A percentile compares a stretch with the other conserved stretches of the same genome.
These are phyloP conservation scores for Caenorhabditis sp. DNA, from an alignment of 2,888 invertebrate species.

Conservation along the genomic window DNA sequence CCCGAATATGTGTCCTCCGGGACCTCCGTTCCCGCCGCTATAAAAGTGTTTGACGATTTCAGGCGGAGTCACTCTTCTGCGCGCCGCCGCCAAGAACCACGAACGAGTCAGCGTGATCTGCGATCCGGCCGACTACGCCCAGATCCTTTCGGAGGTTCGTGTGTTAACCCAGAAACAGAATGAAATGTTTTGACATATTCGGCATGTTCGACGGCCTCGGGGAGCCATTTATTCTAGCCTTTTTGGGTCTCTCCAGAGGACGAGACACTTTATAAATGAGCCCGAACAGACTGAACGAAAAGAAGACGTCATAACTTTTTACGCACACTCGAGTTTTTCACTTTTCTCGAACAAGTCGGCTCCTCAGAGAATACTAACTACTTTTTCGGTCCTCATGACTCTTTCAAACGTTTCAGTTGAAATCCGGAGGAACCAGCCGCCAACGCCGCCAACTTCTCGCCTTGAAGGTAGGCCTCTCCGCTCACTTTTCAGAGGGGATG, in stretches of 20 bases:
- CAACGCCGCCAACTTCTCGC: slow-evolving; percentile 84
- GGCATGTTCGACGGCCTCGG: slow-evolving; percentile 18
- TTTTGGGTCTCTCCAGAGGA: slow-evolving; percentile 33
- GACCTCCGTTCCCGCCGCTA: not conserved
- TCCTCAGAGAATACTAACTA: slow-evolving; percentile 29
- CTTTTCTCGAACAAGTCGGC: not conserved
- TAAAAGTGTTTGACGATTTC: slow-evolving; percentile 31
- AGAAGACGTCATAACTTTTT: slow-evolving; percentile 51
- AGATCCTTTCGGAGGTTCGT: slow-evolving; percentile 68
- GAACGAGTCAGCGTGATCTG: slow-evolving; percentile 93
- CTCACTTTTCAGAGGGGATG: slow-evolving; percentile 10
- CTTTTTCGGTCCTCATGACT: slow-evolving; percentile 4
- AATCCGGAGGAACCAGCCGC: slow-evolving; percentile 81
- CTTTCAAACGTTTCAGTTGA: slow-evolving; percentile 76
- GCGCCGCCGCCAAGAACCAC: slow-evolving; percentile 98
- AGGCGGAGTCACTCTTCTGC: slow-evolving; percentile 89
- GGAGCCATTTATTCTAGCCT: slow-evolving; percentile 35
- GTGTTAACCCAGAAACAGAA: slow-evolving; percentile 24
- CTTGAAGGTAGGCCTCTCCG: slow-evolving; percentile 79
- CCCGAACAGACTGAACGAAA: slow-evolving; percentile 4
- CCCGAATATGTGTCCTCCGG: slow-evolving; percentile 29
- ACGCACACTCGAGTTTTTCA: slow-evolving; percentile 17
- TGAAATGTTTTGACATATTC: slow-evolving; percentile 49
- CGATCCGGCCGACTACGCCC: slow-evolving; percentile 90
- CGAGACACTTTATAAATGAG: slow-evolving; percentile 35